phyloP scores from a whole-genome alignment of 2,113 vertebrate genomes.

The Gymnogyps californianus region DNA sequence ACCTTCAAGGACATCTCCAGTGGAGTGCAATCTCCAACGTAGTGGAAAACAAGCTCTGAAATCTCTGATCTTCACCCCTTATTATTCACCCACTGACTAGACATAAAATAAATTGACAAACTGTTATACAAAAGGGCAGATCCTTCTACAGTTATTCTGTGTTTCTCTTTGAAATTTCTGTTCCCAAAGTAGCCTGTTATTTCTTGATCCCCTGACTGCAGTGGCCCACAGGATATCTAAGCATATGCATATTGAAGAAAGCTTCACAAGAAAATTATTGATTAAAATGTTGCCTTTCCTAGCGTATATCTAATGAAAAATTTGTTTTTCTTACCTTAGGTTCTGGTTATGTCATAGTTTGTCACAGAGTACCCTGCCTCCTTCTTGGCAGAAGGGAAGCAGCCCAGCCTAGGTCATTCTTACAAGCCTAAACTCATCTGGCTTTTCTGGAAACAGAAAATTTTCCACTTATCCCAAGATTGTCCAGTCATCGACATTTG shows the following conservation, averaged over 20 bases:
- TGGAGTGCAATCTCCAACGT: neutral
- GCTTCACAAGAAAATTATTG: neutral
- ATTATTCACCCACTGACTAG: neutral
- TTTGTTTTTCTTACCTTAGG: neutral
- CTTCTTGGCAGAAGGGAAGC: neutral
- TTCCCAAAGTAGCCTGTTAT: neutral
- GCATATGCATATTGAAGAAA: neutral
- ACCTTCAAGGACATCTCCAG: neutral
- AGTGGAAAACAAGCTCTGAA: neutral
- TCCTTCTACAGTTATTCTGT: neutral
- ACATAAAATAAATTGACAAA: neutral
- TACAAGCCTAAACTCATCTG: neutral
- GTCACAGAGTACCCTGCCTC: neutral
- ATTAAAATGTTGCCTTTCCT: neutral
- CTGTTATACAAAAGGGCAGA: neutral
- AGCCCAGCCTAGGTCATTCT: neutral
- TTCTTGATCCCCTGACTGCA: neutral
- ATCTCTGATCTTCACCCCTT: neutral
- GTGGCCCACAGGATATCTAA: neutral
- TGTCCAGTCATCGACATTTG: neutral
- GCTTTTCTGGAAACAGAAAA: neutral
- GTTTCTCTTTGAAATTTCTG: neutral
- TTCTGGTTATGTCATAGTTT: neutral
- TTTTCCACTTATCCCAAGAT: neutral
- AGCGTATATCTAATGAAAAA: neutral